Conservation (phyloP, 2,113 vertebrate genomes). For the Pelecanus crispus region DNA sequence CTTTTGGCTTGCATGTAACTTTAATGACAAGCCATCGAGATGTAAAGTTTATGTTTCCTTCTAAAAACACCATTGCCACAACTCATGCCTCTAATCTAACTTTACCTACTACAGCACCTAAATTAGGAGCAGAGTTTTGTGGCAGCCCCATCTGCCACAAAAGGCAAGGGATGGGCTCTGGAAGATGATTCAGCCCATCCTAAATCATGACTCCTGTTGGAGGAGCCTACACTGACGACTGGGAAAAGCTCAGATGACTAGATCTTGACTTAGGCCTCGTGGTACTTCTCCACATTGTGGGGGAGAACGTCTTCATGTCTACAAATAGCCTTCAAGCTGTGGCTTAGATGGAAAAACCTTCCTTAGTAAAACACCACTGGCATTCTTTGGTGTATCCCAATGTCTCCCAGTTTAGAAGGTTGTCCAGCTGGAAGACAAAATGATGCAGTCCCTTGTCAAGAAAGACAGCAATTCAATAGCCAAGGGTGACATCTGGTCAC, state of each 20-base stretch:
- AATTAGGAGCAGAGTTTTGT: not conserved
- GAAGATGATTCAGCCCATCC: not conserved
- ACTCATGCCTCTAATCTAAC: not conserved
- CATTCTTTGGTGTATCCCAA: not conserved
- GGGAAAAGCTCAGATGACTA: not conserved
- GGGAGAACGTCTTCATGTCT: not conserved
- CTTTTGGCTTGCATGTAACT: not conserved
- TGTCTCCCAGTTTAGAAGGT: not conserved
- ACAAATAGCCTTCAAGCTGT: not conserved
- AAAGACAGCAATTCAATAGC: not conserved
- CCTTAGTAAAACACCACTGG: not conserved
- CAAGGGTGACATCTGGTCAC: not conserved
- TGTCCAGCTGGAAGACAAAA: not conserved
- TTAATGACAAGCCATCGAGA: not conserved
- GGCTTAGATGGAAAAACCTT: not conserved
- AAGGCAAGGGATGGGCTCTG: not conserved
- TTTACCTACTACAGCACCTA: not conserved
- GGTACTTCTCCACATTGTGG: not conserved
- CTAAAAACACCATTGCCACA: not conserved
- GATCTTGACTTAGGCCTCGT: not conserved
- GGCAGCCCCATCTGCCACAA: not conserved
- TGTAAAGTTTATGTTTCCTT: not conserved
- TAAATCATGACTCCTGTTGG: not conserved
- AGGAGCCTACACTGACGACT: not conserved
- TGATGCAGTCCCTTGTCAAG: not conserved